These are phyloP conservation scores for Gymnarchus niloticus DNA, from an alignment of 2,113 vertebrate genomes.

Conservation along the genomic window DNA sequence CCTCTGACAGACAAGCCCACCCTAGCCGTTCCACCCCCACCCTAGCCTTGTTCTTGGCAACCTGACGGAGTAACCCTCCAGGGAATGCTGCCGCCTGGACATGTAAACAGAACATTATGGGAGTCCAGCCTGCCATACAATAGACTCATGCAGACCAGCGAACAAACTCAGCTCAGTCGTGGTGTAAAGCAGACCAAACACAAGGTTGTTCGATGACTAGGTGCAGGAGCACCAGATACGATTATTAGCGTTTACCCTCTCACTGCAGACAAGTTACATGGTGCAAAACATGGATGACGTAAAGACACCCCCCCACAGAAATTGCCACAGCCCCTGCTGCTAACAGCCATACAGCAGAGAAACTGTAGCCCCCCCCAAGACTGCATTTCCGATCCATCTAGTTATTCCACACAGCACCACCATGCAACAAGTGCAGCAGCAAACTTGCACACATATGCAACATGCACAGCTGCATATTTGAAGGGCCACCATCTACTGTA, in stretches of 20 bases:
- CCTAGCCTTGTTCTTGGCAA: no score
- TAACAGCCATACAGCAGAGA: no score
- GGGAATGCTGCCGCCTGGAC: background rate
- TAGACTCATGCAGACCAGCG: background rate
- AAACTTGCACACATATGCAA: background rate
- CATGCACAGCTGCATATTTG: background rate
- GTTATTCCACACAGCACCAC: background rate
- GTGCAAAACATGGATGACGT: no score
- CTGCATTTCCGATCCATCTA: background rate
- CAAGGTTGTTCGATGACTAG: no score
- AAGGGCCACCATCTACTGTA: background rate
- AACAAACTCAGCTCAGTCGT: background rate
- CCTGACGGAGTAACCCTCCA: no score
- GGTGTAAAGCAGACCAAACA: background rate
- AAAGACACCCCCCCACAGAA: no score
- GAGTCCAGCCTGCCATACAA: background rate
- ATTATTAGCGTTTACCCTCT: no score
- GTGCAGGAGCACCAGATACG: no score
- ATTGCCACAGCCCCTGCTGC: background rate
- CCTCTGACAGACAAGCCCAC: no score
- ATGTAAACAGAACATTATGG: background rate
- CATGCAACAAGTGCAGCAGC: background rate
- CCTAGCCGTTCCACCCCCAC: no score
- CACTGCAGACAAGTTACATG: no score
- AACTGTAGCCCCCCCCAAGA: background rate